Percentiles rank a stretch among this genome's conserved stretches.
phyloP scores from a whole-genome alignment of 2,113 vertebrate species.

The Rostratula benghalensis region DNA sequence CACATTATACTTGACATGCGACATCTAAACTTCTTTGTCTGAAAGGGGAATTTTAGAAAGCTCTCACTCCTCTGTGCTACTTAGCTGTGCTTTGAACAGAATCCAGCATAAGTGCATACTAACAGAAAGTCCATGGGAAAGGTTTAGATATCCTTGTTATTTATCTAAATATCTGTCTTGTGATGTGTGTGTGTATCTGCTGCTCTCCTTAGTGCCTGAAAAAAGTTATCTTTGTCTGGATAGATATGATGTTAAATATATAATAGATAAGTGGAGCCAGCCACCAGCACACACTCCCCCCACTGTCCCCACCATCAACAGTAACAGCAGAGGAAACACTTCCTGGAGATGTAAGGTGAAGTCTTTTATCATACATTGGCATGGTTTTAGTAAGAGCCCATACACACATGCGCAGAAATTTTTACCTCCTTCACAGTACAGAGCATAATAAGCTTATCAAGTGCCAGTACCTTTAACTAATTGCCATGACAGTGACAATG shows the following conservation, averaged over 20 bases:
- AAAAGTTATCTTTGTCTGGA: not conserved
- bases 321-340: not conserved
- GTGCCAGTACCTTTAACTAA: not conserved
- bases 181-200: not conserved
- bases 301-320: fast-evolving
- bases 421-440: not conserved
- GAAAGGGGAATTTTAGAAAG: conserved; percentile 6
- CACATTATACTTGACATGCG: not conserved
- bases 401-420: not conserved
- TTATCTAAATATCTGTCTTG: conserved; percentile 14
- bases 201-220: not conserved
- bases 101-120: not conserved
- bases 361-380: not conserved
- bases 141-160: not conserved
- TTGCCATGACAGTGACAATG: not conserved
- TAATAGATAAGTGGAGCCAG: not conserved
- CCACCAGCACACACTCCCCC: not conserved
- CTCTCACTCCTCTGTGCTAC: not conserved
- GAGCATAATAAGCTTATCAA: not conserved
- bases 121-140: not conserved
- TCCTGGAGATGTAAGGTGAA: not conserved
- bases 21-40: conserved; percentile 43
- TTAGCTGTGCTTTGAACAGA: conserved; percentile 28
- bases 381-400: not conserved
- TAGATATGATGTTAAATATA: not conserved